Evolutionary conservation across 2,888 invertebrate species (phyloP), one percentile per base, ranked within the genome.

Genomic region (Amblyjoppa fuscipennis): DNA sequence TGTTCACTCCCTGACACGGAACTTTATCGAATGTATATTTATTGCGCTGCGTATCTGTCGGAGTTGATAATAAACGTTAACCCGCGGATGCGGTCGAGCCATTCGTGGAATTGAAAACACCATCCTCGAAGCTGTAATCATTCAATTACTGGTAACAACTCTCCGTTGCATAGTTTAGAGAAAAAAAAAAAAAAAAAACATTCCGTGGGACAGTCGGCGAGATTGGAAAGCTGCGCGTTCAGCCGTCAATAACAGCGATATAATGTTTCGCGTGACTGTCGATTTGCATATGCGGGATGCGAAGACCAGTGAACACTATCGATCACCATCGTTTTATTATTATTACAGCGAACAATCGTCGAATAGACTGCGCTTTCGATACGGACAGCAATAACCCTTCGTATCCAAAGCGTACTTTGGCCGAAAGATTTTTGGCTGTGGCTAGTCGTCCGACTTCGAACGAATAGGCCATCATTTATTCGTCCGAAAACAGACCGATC

Each of bases 251-350:
- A 71, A 70, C 59, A 61, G 31, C 45, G 61, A 59, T 45, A 28
- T 66, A n/a, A 2, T 38, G 38, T 28, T 28, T 78, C 70, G 78
- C 78, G 78, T 78, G 78, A 61, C 78, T 69, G 3, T 70, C 78
- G 61, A 78, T 78, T 70, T 70, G 31, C 78, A 64, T 78, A 64
- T 78, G 56, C 61, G 49, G 59, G 51, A 78, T 70, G 61, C 20
- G 61, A 20, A 61, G 16, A 49, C 70, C 25, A 49, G 16, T 45
- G 34, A 59, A 78, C 13, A 31, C 20, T 45, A 16, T n/a, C 41
- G 25, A 31, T 16, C 13, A 20, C 34, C 25, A 61, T 73, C 56
- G 56, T 73, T 25, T 25, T 3, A 38, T 13, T 38, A 41, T 56
- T 9, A 49, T 45, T 41, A 7, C 28, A 45, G 25, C 59, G 13